Conservation (phyloP, 2,797 vertebrate species). For the Bufotes viridis region DNA sequence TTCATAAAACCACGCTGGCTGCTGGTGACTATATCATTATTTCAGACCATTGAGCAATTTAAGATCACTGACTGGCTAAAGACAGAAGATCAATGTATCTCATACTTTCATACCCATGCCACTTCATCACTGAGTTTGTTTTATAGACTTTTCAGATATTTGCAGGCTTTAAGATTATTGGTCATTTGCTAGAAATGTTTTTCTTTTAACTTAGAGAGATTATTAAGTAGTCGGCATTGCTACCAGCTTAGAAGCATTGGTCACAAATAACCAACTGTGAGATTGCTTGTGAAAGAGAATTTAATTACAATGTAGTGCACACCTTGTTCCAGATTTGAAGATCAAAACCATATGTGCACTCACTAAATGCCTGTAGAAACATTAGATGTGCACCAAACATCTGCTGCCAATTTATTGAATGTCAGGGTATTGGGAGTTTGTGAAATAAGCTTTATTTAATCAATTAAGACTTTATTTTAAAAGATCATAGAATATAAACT, state of each 20-base stretch:
- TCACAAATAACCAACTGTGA: conserved; percentile 33
- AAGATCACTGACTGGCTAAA: not conserved
- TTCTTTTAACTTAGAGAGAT: not conserved
- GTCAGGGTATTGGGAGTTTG: not conserved
- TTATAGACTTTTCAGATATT: no score
- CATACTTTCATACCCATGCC: not conserved
- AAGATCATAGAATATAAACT: not conserved
- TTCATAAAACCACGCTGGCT: not conserved
- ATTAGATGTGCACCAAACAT: not conserved
- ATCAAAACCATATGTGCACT: conserved; percentile 18
- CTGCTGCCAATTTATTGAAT: not conserved
- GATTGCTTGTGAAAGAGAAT: conserved; percentile 27
- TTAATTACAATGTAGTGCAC: conserved; percentile 16
- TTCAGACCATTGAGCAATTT: not conserved
- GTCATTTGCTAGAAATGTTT: conserved; percentile 4
- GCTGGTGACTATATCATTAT: not conserved
- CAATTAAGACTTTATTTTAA: not conserved
- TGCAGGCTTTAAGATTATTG: not conserved
- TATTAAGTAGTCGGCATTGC: conserved; percentile 1
- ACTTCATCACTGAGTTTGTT: not conserved
- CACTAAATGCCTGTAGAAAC: conserved; percentile 1
- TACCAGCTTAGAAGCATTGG: conserved; percentile 32
- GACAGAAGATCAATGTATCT: not conserved
- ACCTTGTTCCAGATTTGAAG: conserved; percentile 5
- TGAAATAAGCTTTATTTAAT: not conserved